These are phyloP conservation scores for Phania funesta DNA, from an alignment of 2,888 invertebrate species.

Conservation along the genomic window DNA sequence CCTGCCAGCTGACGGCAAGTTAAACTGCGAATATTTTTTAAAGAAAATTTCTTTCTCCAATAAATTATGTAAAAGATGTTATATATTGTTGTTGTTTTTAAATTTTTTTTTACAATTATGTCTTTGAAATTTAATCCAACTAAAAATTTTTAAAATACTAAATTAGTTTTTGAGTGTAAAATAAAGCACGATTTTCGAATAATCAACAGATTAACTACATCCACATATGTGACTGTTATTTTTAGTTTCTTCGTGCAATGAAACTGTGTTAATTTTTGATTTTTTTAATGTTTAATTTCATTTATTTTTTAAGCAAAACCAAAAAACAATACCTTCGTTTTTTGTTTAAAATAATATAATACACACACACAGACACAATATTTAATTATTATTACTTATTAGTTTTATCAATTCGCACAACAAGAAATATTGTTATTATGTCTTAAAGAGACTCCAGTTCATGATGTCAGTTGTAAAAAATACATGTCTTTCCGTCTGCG, in stretches of 20 bases:
- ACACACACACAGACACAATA: constrained; percentile 24
- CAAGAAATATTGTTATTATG: constrained; percentile 18
- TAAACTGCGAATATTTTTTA: no score
- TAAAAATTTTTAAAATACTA: neutral
- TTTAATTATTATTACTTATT: constrained; percentile 19
- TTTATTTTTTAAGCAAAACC: neutral
- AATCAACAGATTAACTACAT: neutral
- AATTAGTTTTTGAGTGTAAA: constrained; percentile 28
- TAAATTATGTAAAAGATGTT: no score
- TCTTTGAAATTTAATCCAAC: neutral
- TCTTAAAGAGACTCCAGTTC: constrained; percentile 17
- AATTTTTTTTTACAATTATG: no score
- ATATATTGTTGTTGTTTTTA: no score
- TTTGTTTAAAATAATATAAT: neutral
- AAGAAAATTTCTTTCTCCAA: no score
- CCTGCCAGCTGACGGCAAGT: no score
- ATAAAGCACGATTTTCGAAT: neutral
- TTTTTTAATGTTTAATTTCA: constrained; percentile 9
- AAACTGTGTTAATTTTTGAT: constrained; percentile 55
- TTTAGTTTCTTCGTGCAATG: constrained; percentile 8
- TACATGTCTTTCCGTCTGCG: no score
- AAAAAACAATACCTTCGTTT: constrained; percentile 26
- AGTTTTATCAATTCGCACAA: constrained; percentile 27
- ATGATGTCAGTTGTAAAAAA: constrained; percentile 25
- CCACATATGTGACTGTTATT: neutral